These are phyloP conservation scores for Fundulus diaphanus DNA, from an alignment of 2,797 vertebrate genomes.

Conservation along the genomic window DNA sequence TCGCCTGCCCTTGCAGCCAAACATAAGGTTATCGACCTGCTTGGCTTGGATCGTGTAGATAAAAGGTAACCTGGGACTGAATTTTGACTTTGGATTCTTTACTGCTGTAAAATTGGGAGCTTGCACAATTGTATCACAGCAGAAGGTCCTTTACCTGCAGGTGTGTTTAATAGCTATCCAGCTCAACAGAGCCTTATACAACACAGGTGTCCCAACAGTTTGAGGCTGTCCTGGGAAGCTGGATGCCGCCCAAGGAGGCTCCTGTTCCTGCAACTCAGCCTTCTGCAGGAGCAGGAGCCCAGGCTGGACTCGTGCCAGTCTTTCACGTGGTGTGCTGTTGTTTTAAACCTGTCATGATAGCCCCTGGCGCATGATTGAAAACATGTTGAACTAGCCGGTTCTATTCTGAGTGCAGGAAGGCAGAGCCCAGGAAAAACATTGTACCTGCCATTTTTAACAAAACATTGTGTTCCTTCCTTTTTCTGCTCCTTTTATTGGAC, in stretches of 20 bases:
- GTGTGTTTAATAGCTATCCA: conserved; percentile 13
- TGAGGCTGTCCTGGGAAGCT: conserved; percentile 44
- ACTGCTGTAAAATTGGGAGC: conserved; percentile 32
- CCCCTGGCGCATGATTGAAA: conserved; percentile 66
- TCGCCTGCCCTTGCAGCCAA: conserved; percentile 33
- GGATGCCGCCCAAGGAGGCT: conserved; percentile 39
- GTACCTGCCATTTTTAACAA: conserved; percentile 10
- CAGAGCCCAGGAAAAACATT: conserved; percentile 34
- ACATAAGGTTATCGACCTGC: conserved; percentile 54
- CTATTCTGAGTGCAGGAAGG: conserved; percentile 49
- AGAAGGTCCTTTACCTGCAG: conserved; percentile 35
- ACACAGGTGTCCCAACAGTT: conserved; percentile 44
- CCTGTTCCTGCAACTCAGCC: conserved; percentile 37
- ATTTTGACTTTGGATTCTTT: conserved; percentile 65
- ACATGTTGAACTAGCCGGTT: conserved; percentile 52
- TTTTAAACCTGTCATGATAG: conserved; percentile 67
- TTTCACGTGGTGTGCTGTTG: conserved; percentile 72
- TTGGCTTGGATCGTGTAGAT: conserved; percentile 25
- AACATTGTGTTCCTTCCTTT: conserved; percentile 16
- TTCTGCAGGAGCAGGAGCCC: conserved; percentile 34
- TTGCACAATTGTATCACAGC: conserved; percentile 25
- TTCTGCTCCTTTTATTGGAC: conserved; percentile 43
- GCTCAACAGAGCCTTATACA: conserved; percentile 24
- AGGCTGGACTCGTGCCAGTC: conserved; percentile 55
- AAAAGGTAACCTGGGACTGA: conserved; percentile 52